Base-by-base conservation (phyloP, 2,888 invertebrate species). In the Sarcophaga carnaria region DNA sequence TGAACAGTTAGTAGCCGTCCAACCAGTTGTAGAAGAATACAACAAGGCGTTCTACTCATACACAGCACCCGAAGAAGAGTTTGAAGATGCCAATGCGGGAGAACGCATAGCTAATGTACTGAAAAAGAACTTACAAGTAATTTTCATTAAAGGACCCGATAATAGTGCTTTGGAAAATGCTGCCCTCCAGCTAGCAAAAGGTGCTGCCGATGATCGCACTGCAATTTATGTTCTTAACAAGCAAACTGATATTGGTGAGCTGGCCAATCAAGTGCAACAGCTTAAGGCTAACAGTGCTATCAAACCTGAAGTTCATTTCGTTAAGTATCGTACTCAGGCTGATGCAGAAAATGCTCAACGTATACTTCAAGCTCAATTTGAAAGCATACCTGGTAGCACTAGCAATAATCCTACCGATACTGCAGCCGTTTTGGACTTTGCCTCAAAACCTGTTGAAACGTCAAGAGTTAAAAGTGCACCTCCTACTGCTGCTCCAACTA, bases 101-200 rank as follows among this genome's bases (percentile, higher is more conserved):
- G 90, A 91, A 12, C 89, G 90, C 54, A 88, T 89, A 22, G 74
- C 88, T 6, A 89, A 89, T 60, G 85, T 89, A 3, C 25, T 92
- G 54, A 14, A 54, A 63, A 90, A 90, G 75, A 91, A 91, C 76
- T 86, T 93, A 22, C 92, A 92, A n/a, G 92, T 93, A 4, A 88
- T 93, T 4, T 93, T 93, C 87, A 93, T 93, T 81, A 92, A 91
- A 86, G 91, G 92, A 4, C 93, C 93, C 64, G 92, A 92, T 86
- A 91, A 91, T 45, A 89, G 88, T 4, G 91, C 90, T 2, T 77
- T 92, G 60, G 91, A 92, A 66, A 90, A 91, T 69, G 91, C 92
- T 8, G 92, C 90, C 4, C 89, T 92, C 0, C 90, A 92, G 83
- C 75, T 92, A 85, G 91, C 90, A 27, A 90, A 90, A 63, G 89